Evolutionary conservation across 2,888 invertebrate species (phyloP).

Genomic region (Acrocera orbiculus): DNA sequence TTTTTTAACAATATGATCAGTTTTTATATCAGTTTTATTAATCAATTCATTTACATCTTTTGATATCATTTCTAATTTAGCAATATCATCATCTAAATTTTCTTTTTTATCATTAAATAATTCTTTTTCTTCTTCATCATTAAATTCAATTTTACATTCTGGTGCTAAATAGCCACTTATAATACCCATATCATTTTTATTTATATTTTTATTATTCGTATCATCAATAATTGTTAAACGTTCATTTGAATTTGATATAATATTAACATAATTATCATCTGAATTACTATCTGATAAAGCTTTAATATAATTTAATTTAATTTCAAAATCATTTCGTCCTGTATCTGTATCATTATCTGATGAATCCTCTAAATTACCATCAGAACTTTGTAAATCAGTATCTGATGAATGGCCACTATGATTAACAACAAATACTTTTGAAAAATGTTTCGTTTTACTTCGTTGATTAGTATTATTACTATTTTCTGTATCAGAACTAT

Average conservation of each 20-base stretch:
- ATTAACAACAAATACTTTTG: slow-evolving; percentile 51
- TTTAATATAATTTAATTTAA: slow-evolving; percentile 28
- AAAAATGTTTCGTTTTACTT: slow-evolving; percentile 37
- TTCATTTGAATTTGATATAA: not conserved
- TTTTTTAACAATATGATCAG: slow-evolving; percentile 18
- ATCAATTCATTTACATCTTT: slow-evolving; percentile 26
- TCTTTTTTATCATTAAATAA: not conserved
- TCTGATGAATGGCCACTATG: slow-evolving; percentile 38
- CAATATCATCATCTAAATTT: slow-evolving; percentile 12
- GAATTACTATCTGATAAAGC: slow-evolving; percentile 15
- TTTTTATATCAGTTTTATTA: slow-evolving; percentile 18
- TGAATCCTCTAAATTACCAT: slow-evolving; percentile 36
- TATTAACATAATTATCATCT: slow-evolving; percentile 12
- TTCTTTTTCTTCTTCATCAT: slow-evolving; percentile 1
- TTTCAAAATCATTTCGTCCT: slow-evolving; percentile 29
- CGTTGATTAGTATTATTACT: slow-evolving; percentile 36
- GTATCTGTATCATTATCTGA: slow-evolving; percentile 45
- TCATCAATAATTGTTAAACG: not conserved
- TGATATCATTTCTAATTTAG: slow-evolving; percentile 24
- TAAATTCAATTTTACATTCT: too few species aligned
- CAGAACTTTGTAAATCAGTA: slow-evolving; percentile 38
- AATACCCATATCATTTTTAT: not conserved
- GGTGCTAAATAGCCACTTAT: not conserved
- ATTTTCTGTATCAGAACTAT: slow-evolving; percentile 35
- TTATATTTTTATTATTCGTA: slow-evolving; percentile 1